Conservation (phyloP, 2,797 vertebrate genomes). For the Triplophysa yarkandensis region DNA sequence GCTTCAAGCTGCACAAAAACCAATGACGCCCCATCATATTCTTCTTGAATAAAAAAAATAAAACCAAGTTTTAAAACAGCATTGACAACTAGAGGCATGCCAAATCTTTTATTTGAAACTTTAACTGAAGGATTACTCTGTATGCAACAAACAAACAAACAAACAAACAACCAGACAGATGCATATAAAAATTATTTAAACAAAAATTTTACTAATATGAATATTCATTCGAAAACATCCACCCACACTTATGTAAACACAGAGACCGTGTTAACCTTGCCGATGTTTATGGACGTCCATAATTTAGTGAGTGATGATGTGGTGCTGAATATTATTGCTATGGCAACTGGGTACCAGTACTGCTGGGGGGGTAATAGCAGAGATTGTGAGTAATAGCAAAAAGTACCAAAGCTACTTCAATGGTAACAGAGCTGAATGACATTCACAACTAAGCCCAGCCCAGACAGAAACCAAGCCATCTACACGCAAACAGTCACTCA, state of each 20-base stretch:
- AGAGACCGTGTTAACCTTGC: slow-evolving; percentile 30
- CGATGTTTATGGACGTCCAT: slow-evolving; percentile 10
- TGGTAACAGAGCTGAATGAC: slow-evolving; percentile 9
- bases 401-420: background rate
- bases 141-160: too few species aligned
- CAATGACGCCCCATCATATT: background rate
- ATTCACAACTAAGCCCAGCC: background rate
- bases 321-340: slow-evolving; percentile 40
- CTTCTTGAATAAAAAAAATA: background rate
- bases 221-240: slow-evolving; percentile 31
- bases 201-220: slow-evolving; percentile 14
- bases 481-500: background rate
- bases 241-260: slow-evolving; percentile 39
- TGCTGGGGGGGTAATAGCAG: background rate
- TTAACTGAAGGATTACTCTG: background rate
- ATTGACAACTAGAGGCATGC: background rate
- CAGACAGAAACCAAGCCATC: background rate
- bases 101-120: slow-evolving; percentile 1
- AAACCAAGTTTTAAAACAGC: background rate
- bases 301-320: slow-evolving; percentile 26
- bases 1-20: background rate
- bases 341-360: slow-evolving; percentile 17
- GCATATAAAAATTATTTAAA: background rate
- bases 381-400: slow-evolving; percentile 26
- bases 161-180: background rate